These are phyloP conservation scores for Monarcha castaneiventris DNA, from an alignment of 2,113 vertebrate species.

Conservation along the genomic window DNA sequence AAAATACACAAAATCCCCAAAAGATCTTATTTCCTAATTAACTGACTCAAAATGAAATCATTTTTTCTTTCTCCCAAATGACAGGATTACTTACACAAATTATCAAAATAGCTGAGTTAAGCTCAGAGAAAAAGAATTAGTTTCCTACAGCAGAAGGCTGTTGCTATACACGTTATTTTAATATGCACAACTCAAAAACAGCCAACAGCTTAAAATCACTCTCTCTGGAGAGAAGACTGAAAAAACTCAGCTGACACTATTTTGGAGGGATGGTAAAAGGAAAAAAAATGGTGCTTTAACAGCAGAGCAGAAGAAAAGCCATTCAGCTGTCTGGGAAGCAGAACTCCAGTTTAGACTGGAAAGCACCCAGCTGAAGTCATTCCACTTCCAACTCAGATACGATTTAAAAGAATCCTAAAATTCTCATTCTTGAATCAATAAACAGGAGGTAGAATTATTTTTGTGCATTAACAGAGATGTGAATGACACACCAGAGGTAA, in stretches of 20 bases:
- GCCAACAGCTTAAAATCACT: constrained; percentile 59
- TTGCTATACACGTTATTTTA: constrained; percentile 58
- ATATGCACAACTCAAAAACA: constrained; percentile 61
- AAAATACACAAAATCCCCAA: constrained; percentile 49
- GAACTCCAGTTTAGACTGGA: constrained; percentile 36
- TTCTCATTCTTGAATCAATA: neutral
- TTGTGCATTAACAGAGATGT: neutral
- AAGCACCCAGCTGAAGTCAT: constrained; percentile 46
- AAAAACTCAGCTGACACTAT: constrained; percentile 56
- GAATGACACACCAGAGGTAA: neutral
- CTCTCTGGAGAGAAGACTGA: constrained; percentile 53
- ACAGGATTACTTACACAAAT: constrained; percentile 65
- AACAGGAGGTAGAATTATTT: neutral
- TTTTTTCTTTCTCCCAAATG: constrained; percentile 64
- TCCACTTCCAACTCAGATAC: constrained; percentile 17
- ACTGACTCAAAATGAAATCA: constrained; percentile 64
- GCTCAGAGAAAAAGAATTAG: constrained; percentile 48
- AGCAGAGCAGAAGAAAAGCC: constrained; percentile 46
- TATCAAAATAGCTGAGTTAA: constrained; percentile 62
- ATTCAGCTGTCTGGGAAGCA: constrained; percentile 48
- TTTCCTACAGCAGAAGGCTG: constrained; percentile 62
- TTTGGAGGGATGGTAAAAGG: constrained; percentile 31
- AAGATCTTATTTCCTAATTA: constrained; percentile 64
- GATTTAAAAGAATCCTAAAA: constrained; percentile 20
- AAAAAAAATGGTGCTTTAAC: neutral